Evolutionary conservation across 2,888 invertebrate species (phyloP), one percentile per base, ranked within the genome.

Genomic region (Callimorpha dominula): DNA sequence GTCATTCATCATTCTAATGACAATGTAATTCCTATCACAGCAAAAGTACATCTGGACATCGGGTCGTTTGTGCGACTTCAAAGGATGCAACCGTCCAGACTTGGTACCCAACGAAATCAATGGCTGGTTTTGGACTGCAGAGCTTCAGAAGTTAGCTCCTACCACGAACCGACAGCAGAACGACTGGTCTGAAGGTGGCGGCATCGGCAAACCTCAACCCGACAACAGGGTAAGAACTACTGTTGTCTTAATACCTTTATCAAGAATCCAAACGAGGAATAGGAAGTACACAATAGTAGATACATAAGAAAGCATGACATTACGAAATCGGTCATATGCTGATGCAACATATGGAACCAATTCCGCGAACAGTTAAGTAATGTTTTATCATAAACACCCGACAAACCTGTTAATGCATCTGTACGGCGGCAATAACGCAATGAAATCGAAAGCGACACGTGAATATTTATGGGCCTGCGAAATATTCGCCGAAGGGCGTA

Each of bases 71-170:
- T 98, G 98, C 88, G 98, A 98, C 93, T 98, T 98, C 96, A 97
- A 98, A 91, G 98, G 98, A 76, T 98, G 98, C 90, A 98, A 98
- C 87, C 97, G 98, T 72, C 96, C 97, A 50, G 98, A 98, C 90
- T 96, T 98, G 82, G 97, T 98, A 84, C 98, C 98, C 54, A 96
- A 97, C 78, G 96, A 97, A 72, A 92, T 98, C 79, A 98, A 98
- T 89, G 98, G 98, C 60, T 98, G 98, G 98, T 98, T 98, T 96
- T 98, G 98, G 98, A 98, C 98, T 42, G 98, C 98, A 57, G 98
- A 97, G 85, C 96, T 98, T 71, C 98, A 97, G 93, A 98, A 98
- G 92, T 93, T 98, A 85, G 98, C 98, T 1, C 98, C 98, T 67
- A 97, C 98, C 72, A 97, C 96, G 73, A 97, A 98, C 94, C 96